Evolutionary conservation across 2,888 invertebrate species (phyloP).

Genomic region (Crematogaster levior): DNA sequence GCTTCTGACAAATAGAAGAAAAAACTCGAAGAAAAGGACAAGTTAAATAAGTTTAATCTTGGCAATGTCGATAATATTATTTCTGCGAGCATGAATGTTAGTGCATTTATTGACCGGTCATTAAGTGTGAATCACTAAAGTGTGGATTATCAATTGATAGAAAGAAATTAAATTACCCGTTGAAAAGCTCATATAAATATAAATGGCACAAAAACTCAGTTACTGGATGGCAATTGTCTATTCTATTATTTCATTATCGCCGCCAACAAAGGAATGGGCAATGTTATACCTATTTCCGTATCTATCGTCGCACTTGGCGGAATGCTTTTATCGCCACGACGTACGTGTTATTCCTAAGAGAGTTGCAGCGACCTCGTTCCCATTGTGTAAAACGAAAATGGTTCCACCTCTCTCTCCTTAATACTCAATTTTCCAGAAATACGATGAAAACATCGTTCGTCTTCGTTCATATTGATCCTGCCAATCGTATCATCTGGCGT

Average conservation of each 20-base stretch:
- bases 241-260: slow-evolving; percentile 41
- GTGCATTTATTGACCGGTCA: neutral
- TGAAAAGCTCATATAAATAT: neutral
- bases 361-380: slow-evolving; percentile 65
- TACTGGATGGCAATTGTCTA: neutral
- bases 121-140: neutral
- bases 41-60: neutral
- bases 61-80: neutral
- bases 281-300: slow-evolving; percentile 54
- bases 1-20: neutral
- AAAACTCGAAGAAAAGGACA: neutral
- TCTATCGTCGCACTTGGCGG: slow-evolving; percentile 62
- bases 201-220: neutral
- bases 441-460: slow-evolving; percentile 50
- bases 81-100: neutral
- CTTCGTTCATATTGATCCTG: slow-evolving; percentile 44
- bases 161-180: neutral
- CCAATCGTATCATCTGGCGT: slow-evolving; percentile 32
- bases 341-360: slow-evolving; percentile 59
- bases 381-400: slow-evolving; percentile 65
- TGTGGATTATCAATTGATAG: neutral
- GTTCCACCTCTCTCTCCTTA: slow-evolving; percentile 22
- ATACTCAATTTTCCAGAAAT: slow-evolving; percentile 49
- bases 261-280: neutral
- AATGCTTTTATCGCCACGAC: slow-evolving; percentile 48